phyloP scores from a whole-genome alignment of 2,113 vertebrate genomes.

The Oncorhynchus kisutch region DNA sequence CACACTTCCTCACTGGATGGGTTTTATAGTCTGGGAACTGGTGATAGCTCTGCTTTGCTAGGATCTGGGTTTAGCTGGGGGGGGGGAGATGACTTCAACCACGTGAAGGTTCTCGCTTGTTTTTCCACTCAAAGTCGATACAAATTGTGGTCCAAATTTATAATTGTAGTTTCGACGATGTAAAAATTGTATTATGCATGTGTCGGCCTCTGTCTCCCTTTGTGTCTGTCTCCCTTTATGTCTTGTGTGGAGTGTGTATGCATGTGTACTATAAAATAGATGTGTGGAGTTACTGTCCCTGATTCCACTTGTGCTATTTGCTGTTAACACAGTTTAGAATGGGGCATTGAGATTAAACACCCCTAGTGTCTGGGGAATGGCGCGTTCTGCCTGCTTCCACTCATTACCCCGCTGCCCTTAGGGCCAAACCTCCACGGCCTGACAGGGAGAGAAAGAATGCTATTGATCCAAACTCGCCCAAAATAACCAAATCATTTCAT shows the following conservation, averaged over 20 bases:
- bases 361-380: slow-evolving; percentile 65
- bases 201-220: neutral
- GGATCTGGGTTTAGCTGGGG: neutral
- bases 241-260: neutral
- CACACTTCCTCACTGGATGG: slow-evolving; percentile 60
- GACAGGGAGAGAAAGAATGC: slow-evolving; percentile 67
- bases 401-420: slow-evolving; percentile 79
- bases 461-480: slow-evolving; percentile 81
- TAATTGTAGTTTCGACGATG: too few species aligned
- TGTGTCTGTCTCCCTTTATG: too few species aligned
- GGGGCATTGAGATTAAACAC: slow-evolving; percentile 83
- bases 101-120: neutral
- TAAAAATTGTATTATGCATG: too few species aligned
- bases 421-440: slow-evolving; percentile 67
- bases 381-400: slow-evolving; percentile 76
- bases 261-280: slow-evolving; percentile 14
- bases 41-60: slow-evolving; percentile 7
- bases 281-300: slow-evolving; percentile 50
- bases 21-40: slow-evolving; percentile 40
- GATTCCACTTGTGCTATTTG: slow-evolving; percentile 82
- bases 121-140: neutral
- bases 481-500: slow-evolving; percentile 88
- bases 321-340: slow-evolving; percentile 87
- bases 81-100: too few species aligned
- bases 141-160: slow-evolving; percentile 14